Evolutionary conservation across 2,113 vertebrate genomes (phyloP).

Genomic region (Pycnonotus jocosus): DNA sequence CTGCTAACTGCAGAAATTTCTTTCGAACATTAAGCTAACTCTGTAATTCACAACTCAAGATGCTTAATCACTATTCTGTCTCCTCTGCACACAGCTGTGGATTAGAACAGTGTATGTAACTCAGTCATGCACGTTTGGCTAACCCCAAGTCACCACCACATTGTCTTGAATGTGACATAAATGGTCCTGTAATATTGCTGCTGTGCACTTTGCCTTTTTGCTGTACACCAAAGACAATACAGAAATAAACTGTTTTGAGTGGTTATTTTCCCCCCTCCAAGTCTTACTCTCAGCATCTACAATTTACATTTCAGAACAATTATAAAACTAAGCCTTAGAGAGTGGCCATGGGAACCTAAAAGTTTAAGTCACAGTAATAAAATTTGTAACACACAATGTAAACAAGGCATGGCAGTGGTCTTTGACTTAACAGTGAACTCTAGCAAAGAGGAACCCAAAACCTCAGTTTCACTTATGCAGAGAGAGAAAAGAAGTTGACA

Average conservation of each 20-base stretch:
- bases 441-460: not conserved
- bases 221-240: not conserved
- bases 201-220: not conserved
- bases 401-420: not conserved
- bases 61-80: not conserved
- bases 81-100: not conserved
- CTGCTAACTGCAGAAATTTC: not conserved
- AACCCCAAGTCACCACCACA: not conserved
- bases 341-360: not conserved
- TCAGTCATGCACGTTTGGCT: not conserved
- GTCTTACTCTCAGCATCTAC: not conserved
- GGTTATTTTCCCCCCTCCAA: not conserved
- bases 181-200: not conserved
- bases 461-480: not conserved
- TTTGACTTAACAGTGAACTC: not conserved
- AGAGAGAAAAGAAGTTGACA: not conserved
- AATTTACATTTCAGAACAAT: not conserved
- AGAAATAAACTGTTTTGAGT: not conserved
- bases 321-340: not conserved
- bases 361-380: not conserved
- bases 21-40: not conserved
- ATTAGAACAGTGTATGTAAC: not conserved
- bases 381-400: not conserved
- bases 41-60: not conserved
- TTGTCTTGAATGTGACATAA: not conserved